Percentiles rank a stretch among this genome's conserved stretches.
Conservation (phyloP, 2,888 invertebrate genomes). For the Noctuana brunneofusca region DNA sequence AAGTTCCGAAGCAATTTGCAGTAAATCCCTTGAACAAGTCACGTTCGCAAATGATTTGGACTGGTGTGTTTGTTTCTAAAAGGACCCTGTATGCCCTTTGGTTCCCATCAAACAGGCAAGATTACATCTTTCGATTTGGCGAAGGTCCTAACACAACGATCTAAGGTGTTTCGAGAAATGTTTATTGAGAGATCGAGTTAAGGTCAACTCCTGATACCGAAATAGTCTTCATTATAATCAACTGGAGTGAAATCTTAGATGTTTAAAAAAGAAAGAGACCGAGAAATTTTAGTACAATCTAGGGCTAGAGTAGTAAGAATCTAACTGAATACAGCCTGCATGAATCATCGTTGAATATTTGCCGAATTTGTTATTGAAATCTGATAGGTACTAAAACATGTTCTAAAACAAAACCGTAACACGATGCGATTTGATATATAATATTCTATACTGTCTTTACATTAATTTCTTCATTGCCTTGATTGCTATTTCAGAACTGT, state of each 20-base stretch:
- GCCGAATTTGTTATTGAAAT: no score
- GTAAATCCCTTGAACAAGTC: constrained; percentile 44
- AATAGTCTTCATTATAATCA: not conserved
- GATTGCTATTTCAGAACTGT: no score
- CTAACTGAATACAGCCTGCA: no score
- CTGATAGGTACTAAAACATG: no score
- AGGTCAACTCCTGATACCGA: not conserved
- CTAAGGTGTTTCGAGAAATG: constrained; percentile 18
- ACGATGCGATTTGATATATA: no score
- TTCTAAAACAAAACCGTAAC: no score
- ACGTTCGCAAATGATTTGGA: constrained; percentile 28
- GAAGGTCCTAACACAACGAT: constrained; percentile 45
- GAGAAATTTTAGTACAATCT: no score
- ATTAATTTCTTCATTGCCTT: no score
- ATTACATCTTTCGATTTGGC: constrained; percentile 68
- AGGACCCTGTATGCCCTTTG: constrained; percentile 25
- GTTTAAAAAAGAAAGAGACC: no score
- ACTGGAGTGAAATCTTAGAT: not conserved
- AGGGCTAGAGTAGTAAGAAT: no score
- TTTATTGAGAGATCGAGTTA: constrained; percentile 14
- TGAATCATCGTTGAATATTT: no score
- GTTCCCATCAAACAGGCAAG: constrained; percentile 49
- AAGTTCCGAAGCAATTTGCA: constrained; percentile 51
- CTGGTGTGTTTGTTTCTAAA: constrained; percentile 24
- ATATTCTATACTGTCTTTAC: no score